Evolutionary conservation across 2,797 vertebrate genomes (phyloP), one percentile per base, ranked within the genome.

Genomic region (Sebastes kiyomatsui): DNA sequence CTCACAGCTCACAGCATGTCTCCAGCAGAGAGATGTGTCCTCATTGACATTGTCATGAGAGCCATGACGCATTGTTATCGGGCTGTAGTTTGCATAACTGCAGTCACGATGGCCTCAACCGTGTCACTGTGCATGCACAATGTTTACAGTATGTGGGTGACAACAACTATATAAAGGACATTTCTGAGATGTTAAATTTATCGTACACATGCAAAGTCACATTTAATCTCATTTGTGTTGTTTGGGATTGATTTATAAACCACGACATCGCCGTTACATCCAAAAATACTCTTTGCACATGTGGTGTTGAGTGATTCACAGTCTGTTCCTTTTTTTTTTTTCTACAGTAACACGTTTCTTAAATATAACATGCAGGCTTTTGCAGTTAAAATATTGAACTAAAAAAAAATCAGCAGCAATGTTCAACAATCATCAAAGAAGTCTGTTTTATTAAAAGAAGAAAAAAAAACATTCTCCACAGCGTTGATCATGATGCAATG

Each of bases 21-120:
- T 83, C 30, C 58, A 7, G 73, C 66, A 71, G 65, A 27, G 62
- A 55, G 49, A 72, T 25, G 58, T 64, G 77, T 75, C 72, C 81
- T 84, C 74, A 54, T 62, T 81, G 83, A 82, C 79, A 79, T 78
- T 85, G 81, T 87, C 75, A 72, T 64, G 30, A 73, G n/a, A 75
- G 49, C 59, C 20, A 10, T 62, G 58, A 66, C 46, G 72, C 61
- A 70, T 64, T 85, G 25, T 79, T 72, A 69, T 58, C 77, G 38
- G 30, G 38, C 56, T 68, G 46, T 23, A 38, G 42, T 88, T 80
- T 77, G 64, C 49, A 65, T 71, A 62, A 80, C 27, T 84, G 68
- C 42, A 72, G 61, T 79, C 74, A 64, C 27, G 74, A 12, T 42
- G 49, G 23, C 32, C 68, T 38, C 67, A 20, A 4, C 25, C 11